A percentile compares a stretch with the other conserved stretches of the same genome.
Conservation (phyloP, 1,140 invertebrate genomes). For the Cotesia vestalis region DNA sequence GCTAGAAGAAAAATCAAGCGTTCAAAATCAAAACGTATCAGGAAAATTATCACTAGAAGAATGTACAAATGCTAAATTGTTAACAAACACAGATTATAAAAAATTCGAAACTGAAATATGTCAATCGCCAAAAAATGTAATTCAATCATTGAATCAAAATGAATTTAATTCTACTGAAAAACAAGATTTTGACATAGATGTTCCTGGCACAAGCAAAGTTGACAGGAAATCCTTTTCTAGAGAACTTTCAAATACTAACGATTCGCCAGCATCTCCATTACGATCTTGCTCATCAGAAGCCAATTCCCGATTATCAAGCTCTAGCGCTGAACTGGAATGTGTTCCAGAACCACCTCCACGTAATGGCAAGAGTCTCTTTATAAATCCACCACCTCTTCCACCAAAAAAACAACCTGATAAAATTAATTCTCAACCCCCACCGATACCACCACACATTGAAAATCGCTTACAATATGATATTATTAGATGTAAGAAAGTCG, state of each 20-base stretch:
- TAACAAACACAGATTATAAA: constrained; percentile 33
- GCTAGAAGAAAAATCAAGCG: constrained; percentile 41
- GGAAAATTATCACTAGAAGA: constrained; percentile 75
- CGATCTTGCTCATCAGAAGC: constrained; percentile 56
- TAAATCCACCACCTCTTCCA: constrained; percentile 83
- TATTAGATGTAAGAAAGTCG: constrained; percentile 68
- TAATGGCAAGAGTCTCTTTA: constrained; percentile 67
- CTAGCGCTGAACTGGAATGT: constrained; percentile 62
- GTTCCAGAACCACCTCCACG: constrained; percentile 78
- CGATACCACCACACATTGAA: constrained; percentile 72
- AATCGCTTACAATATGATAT: constrained; percentile 71
- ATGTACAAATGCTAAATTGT: constrained; percentile 2
- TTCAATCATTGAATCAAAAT: constrained; percentile 61
- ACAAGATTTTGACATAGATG: constrained; percentile 53
- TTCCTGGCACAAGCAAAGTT: constrained; percentile 43
- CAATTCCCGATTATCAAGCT: constrained; percentile 57
- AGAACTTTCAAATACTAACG: constrained; percentile 55
- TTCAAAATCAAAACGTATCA: constrained; percentile 71
- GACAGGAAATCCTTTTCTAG: constrained; percentile 58
- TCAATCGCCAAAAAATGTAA: constrained; percentile 43
- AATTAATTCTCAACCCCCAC: constrained; percentile 68
- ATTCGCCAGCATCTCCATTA: constrained; percentile 56
- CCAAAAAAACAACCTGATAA: constrained; percentile 76
- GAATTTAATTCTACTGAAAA: constrained; percentile 54
- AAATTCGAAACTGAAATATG: constrained; percentile 37